Evolutionary conservation across 1,140 invertebrate species (phyloP).

Genomic region (Danaus plexippus): DNA sequence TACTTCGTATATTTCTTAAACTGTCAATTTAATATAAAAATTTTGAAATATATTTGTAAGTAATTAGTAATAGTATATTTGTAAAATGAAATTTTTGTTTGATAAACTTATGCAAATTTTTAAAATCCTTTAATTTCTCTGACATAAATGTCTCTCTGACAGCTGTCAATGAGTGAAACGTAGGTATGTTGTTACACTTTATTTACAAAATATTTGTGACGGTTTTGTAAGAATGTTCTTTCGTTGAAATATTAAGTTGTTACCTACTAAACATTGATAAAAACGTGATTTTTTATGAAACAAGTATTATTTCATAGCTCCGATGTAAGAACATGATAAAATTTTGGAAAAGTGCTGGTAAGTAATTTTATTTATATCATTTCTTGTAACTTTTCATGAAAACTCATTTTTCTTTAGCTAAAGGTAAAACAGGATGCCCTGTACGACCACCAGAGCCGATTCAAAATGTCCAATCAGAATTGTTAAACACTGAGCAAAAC

Average conservation of each 20-base stretch:
- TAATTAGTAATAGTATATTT: no score
- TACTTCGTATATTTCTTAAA: no score
- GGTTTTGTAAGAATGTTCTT: no score
- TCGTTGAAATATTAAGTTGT: no score
- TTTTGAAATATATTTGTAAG: no score
- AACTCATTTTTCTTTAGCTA: conserved; percentile 37
- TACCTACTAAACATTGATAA: no score
- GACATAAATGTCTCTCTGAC: conserved; percentile 16
- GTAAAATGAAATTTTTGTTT: no score
- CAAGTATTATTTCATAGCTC: no score
- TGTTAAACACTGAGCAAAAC: conserved; percentile 35
- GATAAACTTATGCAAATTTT: no score
- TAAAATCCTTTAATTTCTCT: not conserved
- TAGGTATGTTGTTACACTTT: conserved; percentile 22
- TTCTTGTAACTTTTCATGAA: not conserved
- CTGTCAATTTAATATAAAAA: no score
- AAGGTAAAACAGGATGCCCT: conserved; percentile 61
- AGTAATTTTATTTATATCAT: conserved; percentile 3
- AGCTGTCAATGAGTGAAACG: conserved; percentile 20
- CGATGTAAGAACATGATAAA: conserved; percentile 47
- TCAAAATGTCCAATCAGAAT: conserved; percentile 22
- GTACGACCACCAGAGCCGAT: conserved; percentile 52
- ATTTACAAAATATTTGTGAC: conserved; percentile 35
- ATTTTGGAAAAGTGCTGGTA: conserved; percentile 69
- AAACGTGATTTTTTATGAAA: no score